Percentiles rank a stretch among this genome's conserved stretches.
Evolutionary conservation across 1,140 invertebrate genomes (phyloP).

Genomic region (Rhopalosiphum maidis): DNA sequence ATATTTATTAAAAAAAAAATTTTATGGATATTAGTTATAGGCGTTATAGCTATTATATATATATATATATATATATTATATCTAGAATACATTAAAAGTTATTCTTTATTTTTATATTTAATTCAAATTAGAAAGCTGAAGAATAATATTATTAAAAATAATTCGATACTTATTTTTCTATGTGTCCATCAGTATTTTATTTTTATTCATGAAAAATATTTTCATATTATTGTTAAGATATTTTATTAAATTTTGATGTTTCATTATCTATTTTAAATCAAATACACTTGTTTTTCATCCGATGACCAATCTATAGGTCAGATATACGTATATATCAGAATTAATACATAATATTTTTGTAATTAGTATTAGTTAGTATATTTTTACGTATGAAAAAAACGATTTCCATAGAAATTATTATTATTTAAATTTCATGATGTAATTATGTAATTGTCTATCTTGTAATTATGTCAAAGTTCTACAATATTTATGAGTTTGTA

Average conservation of each 20-base stretch:
- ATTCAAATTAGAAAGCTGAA: neutral
- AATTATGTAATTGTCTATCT: too few species aligned
- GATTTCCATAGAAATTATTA: neutral
- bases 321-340: neutral
- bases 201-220: neutral
- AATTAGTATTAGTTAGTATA: neutral
- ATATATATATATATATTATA: too few species aligned
- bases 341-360: too few species aligned
- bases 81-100: too few species aligned
- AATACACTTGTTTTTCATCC: neutral
- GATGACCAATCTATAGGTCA: neutral
- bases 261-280: neutral
- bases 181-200: neutral
- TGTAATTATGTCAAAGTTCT: neutral
- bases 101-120: neutral
- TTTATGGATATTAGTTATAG: too few species aligned
- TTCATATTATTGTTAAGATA: neutral
- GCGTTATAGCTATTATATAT: too few species aligned
- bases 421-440: neutral
- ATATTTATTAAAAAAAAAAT: too few species aligned
- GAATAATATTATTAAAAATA: neutral
- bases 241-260: neutral
- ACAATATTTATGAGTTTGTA: neutral
- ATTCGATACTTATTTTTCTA: neutral
- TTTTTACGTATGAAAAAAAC: neutral